Conservation (phyloP, 2,888 invertebrate species). For the Meghimatium bilineatum region DNA sequence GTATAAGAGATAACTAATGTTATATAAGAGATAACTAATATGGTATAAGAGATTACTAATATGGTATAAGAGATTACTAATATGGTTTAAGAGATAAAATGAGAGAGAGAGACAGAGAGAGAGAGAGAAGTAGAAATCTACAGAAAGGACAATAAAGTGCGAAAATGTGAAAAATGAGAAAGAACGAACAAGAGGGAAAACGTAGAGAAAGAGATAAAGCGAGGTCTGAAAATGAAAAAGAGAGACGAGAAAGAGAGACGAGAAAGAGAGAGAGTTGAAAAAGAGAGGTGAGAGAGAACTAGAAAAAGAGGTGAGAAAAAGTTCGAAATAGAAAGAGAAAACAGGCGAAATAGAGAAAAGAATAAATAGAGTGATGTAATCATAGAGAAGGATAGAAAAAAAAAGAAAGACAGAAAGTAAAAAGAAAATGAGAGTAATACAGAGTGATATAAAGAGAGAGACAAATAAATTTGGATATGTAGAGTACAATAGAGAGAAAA, state of each 20-base stretch:
- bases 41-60: too few relatives aligned
- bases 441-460: background rate
- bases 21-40: too few relatives aligned
- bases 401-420: background rate
- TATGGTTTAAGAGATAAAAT: too few relatives aligned
- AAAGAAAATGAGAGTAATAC: background rate
- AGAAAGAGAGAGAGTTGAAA: background rate
- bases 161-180: too few relatives aligned
- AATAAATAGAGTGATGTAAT: too few relatives aligned
- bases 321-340: background rate
- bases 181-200: background rate
- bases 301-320: background rate
- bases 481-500: background rate
- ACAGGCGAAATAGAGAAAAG: background rate
- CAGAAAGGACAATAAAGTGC: too few relatives aligned
- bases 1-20: too few relatives aligned
- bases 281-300: background rate
- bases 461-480: background rate
- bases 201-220: background rate
- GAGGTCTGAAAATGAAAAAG: too few relatives aligned
- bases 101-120: too few relatives aligned
- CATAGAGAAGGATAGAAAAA: background rate
- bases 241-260: background rate
- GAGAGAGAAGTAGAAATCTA: too few relatives aligned
- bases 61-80: too few relatives aligned